Conservation (phyloP, 2,888 invertebrate species). For the Catonia carolina region DNA sequence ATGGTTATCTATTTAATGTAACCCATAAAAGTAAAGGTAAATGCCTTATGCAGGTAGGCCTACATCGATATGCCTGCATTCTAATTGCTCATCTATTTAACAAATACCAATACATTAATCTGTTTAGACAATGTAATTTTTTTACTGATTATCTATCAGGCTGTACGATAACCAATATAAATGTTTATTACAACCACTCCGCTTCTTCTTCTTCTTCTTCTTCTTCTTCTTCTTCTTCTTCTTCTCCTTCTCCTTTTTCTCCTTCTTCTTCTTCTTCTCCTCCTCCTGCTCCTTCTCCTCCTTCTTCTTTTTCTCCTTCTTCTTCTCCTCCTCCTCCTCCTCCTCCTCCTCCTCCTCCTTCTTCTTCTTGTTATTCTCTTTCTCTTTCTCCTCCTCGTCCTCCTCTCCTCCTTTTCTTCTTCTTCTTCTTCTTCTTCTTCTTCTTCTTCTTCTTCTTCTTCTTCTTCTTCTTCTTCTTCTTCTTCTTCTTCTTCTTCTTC, state of each 20-base stretch:
- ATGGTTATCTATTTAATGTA: too few species aligned
- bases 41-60: too few species aligned
- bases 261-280: background rate
- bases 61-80: too few species aligned
- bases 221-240: background rate
- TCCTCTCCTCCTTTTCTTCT: background rate
- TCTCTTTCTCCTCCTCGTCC: background rate
- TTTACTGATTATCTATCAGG: too few species aligned
- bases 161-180: too few species aligned
- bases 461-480: background rate
- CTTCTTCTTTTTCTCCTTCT: background rate
- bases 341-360: background rate
- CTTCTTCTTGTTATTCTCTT: too few species aligned
- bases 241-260: background rate
- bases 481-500: background rate
- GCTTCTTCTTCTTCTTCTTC: background rate
- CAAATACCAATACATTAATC: too few species aligned
- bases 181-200: too few species aligned
- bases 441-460: background rate
- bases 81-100: too few species aligned
- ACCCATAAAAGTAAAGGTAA: too few species aligned
- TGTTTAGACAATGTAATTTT: too few species aligned
- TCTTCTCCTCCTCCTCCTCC: background rate
- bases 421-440: slow-evolving; percentile 1
- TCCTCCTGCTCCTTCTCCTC: background rate